Base-by-base conservation (phyloP, 2,888 invertebrate species). In the Tenthredo amoena region DNA sequence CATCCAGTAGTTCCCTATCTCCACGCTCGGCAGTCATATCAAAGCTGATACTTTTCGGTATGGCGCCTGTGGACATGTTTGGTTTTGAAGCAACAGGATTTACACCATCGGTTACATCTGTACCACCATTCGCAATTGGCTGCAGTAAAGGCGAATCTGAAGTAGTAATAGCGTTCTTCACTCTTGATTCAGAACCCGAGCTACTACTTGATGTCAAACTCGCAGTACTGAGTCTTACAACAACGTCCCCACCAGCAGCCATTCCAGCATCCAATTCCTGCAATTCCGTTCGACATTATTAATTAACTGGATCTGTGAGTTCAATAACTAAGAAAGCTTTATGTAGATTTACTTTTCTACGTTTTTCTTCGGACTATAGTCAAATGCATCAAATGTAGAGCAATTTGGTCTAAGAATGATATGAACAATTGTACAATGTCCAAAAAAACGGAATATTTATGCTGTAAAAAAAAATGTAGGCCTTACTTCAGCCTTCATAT, bases 21-120 rank as follows among this genome's bases (percentile, higher is more conserved):
- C 96, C 96, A 89, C 97, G 96, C 91, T 98, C 97, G 0, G 98
- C 98, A 0, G 97, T 97, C 92, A 98, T 97, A 93, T 98, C 98
- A 90, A 98, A 98, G 92, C 97, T 98, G 89, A 98, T 98, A 91
- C 98, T 98, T 94, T 98, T 98, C 0, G 98, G 98, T 90, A 98
- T 98, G 1, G 98, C 97, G 0, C 98, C 98, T 0, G 97, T 97
- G 0, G 97, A 96, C 31, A 95, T 94, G 3, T 93, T 94, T 0
- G 95, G 94, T 88, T 95, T 95, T 65, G 92, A 87, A 18, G 88
- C 89, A 62, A 88, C 90, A 9, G 85, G 72, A 65, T 84, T 85
- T 18, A 86, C 85, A 18, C 88, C 88, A 86, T 91, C 90, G 26
- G 88, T 88, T 1, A 88, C 84, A 15, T 90, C 90, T 43, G 91